A percentile compares a stretch with the other conserved stretches of the same genome.
Evolutionary conservation across 2,888 invertebrate species (phyloP).

Genomic region (Theristus sp.): DNA sequence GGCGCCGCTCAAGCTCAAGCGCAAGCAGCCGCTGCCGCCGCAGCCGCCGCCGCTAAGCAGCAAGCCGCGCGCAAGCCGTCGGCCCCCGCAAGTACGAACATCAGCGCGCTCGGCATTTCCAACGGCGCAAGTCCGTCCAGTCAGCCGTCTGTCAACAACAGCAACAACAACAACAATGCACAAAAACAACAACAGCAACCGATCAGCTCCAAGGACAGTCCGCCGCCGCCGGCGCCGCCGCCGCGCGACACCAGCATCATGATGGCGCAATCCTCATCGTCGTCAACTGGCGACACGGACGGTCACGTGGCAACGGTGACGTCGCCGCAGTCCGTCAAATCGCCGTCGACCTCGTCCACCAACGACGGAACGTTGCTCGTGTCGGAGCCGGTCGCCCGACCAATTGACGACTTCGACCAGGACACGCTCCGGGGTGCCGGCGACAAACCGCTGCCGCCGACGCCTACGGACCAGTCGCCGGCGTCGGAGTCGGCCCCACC

Average conservation of each 20-base stretch:
- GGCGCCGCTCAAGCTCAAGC: slow-evolving; percentile 29
- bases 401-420: not conserved
- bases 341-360: too few species aligned
- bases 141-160: not conserved
- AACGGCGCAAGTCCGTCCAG: too few species aligned
- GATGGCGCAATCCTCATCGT: not conserved
- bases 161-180: not conserved
- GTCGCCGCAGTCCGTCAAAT: not conserved
- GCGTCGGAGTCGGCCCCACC: slow-evolving; percentile 4
- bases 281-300: not conserved
- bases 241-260: slow-evolving; percentile 22
- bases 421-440: too few species aligned
- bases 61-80: not conserved
- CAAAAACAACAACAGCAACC: not conserved
- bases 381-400: not conserved
- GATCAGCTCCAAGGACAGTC: slow-evolving; percentile 12
- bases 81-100: not conserved
- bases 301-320: too few species aligned
- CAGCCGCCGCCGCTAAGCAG: not conserved
- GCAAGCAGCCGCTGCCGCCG: slow-evolving; percentile 4
- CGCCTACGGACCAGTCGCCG: slow-evolving; percentile 55
- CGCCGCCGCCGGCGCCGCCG: slow-evolving; percentile 28
- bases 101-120: too few species aligned
- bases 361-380: not conserved
- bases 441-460: slow-evolving; percentile 80